Evolutionary conservation across 2,888 invertebrate species (phyloP).

Genomic region (Nephrotoma flavescens): DNA sequence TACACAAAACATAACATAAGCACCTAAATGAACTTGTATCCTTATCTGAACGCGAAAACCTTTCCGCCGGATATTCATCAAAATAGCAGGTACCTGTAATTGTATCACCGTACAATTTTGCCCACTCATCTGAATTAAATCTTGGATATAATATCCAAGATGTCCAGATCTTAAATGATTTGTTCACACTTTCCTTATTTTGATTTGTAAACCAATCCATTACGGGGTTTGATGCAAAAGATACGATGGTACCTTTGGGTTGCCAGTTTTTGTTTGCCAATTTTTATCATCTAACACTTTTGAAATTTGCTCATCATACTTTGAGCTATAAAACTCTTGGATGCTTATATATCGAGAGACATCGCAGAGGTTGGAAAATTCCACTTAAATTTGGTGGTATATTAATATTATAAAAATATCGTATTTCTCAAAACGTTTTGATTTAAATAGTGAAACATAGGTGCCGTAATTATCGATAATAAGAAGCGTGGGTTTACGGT

Average conservation of each 20-base stretch:
- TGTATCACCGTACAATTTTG: not conserved
- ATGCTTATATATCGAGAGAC: not conserved
- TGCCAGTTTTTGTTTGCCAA: not conserved
- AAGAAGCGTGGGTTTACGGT: not conserved
- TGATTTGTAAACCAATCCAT: not conserved
- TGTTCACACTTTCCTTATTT: not conserved
- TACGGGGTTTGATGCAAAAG: not conserved
- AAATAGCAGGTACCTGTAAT: no score
- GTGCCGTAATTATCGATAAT: not conserved
- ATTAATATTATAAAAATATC: not conserved
- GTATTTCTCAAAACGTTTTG: not conserved
- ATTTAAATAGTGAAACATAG: not conserved
- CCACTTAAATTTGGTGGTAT: not conserved
- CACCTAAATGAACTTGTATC: not conserved
- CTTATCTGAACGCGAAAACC: not conserved
- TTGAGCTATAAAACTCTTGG: not conserved
- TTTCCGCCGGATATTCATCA: no score
- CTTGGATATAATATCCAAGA: no score
- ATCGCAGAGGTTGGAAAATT: not conserved
- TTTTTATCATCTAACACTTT: not conserved
- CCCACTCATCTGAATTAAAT: no score
- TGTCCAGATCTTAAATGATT: not conserved
- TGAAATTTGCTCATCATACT: not conserved
- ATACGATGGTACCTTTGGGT: not conserved
- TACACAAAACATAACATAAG: not conserved